Base-by-base conservation (phyloP, 2,113 vertebrate genomes). In the Istiophorus platypterus region DNA sequence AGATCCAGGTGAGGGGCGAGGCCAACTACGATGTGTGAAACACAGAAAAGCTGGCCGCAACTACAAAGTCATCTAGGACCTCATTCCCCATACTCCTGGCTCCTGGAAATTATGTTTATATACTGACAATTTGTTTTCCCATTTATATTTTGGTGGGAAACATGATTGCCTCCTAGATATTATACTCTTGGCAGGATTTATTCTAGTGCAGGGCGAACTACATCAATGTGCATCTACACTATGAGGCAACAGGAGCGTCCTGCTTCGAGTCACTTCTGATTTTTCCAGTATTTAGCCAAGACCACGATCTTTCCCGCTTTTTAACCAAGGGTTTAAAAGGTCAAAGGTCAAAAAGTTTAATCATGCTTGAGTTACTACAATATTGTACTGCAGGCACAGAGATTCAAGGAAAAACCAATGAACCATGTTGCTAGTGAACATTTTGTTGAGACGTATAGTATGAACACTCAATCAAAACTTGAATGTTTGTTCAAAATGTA, bases 21-120 rank as follows among this genome's bases (percentile, higher is more conserved):
- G 82, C 81, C 84, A 83, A 45, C 49, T 17, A 18, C 45, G 78
- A 72, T 63, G 39, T 82, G 76, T 63, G 34, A 79, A 69, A 54
- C 26, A 66, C 27, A 59, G 58, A 39, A 57, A 54, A 62, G 20
- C 37, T 49, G 71, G 51, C 42, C 41, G 52, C 26, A 51, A 65
- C 51, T 34, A 24, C 41, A 52, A 61, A 20, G 56, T 68, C 47
- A 67, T 72, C 27, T 20, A 39, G 8, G 8, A 66, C 0, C 15
- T 31, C 17, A 49, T 67, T 22, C 27, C 42, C 26, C 12, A 18
- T 45, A 18, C 27, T 17, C 24, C 24, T 27, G 62, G n/a, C n/a
- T n/a, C n/a, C n/a, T n/a, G n/a, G n/a, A n/a, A n/a, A n/a, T n/a
- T n/a, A n/a, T n/a, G n/a, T n/a, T n/a, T n/a, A n/a, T n/a, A n/a